Percentiles rank a stretch among this genome's conserved stretches.
These are phyloP conservation scores for Drosophila conformis DNA, from an alignment of 2,888 invertebrate genomes.

Conservation along the genomic window DNA sequence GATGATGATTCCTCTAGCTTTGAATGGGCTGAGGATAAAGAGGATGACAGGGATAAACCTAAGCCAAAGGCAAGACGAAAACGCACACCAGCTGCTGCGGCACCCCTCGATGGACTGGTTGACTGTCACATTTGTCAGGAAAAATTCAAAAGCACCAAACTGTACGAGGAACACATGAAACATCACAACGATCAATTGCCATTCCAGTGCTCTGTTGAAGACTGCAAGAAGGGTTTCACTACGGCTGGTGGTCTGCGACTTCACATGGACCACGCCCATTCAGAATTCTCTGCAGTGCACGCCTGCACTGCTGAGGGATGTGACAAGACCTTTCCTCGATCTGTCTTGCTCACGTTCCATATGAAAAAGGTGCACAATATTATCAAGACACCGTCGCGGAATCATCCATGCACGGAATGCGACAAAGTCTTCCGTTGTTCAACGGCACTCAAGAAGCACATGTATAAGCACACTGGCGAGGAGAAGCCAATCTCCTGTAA, in stretches of 20 bases:
- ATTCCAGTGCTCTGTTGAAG: constrained; percentile 77
- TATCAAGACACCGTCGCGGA: constrained; percentile 57
- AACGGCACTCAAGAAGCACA: constrained; percentile 82
- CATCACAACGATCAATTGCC: constrained; percentile 80
- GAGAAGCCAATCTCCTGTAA: constrained; percentile 81
- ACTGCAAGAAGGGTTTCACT: constrained; percentile 78
- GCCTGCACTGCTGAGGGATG: constrained; percentile 80
- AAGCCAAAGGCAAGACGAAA: constrained; percentile 62
- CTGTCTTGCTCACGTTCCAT: constrained; percentile 77
- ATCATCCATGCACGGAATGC: constrained; percentile 80
- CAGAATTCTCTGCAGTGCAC: constrained; percentile 72
- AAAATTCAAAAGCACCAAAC: constrained; percentile 73
- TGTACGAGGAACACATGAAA: constrained; percentile 82
- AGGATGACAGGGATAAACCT: constrained; percentile 31
- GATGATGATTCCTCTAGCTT: constrained; percentile 43
- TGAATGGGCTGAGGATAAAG: constrained; percentile 37
- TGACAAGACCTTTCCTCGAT: constrained; percentile 72
- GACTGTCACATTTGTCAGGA: constrained; percentile 81
- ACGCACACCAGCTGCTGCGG: constrained; percentile 54
- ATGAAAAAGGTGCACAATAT: constrained; percentile 74
- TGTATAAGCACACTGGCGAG: constrained; percentile 83
- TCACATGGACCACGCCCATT: constrained; percentile 79
- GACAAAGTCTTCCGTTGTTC: constrained; percentile 83
- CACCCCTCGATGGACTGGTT: constrained; percentile 59
- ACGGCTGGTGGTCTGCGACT: constrained; percentile 75